Evolutionary conservation across 2,113 vertebrate genomes (phyloP).

Genomic region (Malurus alboscapulatus): DNA sequence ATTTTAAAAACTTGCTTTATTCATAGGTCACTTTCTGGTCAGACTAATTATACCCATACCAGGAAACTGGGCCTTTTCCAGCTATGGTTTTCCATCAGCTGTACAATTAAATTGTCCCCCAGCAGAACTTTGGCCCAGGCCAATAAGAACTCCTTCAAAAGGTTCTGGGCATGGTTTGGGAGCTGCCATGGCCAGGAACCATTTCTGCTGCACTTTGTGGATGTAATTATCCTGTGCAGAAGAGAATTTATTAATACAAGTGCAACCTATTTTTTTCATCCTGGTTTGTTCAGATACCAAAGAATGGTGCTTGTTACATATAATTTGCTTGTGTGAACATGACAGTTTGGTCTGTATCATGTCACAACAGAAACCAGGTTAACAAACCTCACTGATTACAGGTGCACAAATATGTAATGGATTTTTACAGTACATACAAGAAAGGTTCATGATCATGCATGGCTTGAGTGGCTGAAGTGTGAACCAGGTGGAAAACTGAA

Average conservation of each 20-base stretch:
- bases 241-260: neutral
- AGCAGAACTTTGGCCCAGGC: neutral
- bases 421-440: neutral
- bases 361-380: neutral
- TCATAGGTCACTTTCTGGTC: neutral
- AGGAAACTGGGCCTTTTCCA: neutral
- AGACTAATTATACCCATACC: neutral
- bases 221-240: neutral
- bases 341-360: neutral
- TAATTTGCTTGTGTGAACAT: neutral
- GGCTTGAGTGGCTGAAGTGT: neutral
- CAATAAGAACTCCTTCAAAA: neutral
- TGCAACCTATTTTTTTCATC: neutral
- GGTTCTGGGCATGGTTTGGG: neutral
- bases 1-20: neutral
- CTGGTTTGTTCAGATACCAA: neutral
- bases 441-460: neutral
- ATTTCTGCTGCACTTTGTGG: neutral
- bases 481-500: neutral
- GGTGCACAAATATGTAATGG: neutral
- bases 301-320: rapidly evolving
- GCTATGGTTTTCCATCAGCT: neutral
- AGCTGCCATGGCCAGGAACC: neutral
- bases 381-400: neutral
- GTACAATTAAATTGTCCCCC: neutral